Percentiles rank a stretch among this genome's conserved stretches.
phyloP scores from a whole-genome alignment of 2,888 invertebrate genomes.

The Bedellia somnulentella region DNA sequence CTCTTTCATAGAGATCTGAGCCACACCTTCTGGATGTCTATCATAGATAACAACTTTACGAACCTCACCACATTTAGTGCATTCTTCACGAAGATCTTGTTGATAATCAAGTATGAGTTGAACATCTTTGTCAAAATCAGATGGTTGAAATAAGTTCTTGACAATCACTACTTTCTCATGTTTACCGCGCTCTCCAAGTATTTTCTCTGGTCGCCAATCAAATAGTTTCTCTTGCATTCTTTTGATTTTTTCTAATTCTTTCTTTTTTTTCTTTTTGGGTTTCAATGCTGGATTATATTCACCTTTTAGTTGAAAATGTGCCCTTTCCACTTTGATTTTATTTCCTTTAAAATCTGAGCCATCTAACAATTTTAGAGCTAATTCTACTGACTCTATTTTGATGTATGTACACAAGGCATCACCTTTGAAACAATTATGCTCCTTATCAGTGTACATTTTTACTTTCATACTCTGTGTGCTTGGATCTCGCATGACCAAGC shows the following conservation, averaged over 20 bases:
- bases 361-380: conserved; percentile 90
- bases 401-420: conserved; percentile 97
- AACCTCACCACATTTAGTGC: conserved; percentile 88
- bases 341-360: conserved; percentile 79
- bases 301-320: conserved; percentile 94
- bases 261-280: conserved; percentile 86
- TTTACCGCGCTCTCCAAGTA: conserved; percentile 81
- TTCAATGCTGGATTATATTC: conserved; percentile 89
- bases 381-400: conserved; percentile 92
- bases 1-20: conserved; percentile 86
- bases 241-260: conserved; percentile 87
- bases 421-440: conserved; percentile 84
- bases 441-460: conserved; percentile 85
- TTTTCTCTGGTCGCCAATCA: conserved; percentile 95
- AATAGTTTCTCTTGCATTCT: conserved; percentile 93
- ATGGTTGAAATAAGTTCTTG: conserved; percentile 89
- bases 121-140: conserved; percentile 88
- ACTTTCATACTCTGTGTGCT: conserved; percentile 80
- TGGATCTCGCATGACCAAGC: conserved; percentile 88
- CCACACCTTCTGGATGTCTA: conserved; percentile 92
- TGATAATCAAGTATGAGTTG: conserved; percentile 87
- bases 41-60: conserved; percentile 90
- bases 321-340: conserved; percentile 85
- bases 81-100: conserved; percentile 87
- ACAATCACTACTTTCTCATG: conserved; percentile 91